Percentiles rank a stretch among this genome's conserved stretches.
Evolutionary conservation across 1,140 invertebrate genomes (phyloP).

Genomic region (Andrena cerasifolii): DNA sequence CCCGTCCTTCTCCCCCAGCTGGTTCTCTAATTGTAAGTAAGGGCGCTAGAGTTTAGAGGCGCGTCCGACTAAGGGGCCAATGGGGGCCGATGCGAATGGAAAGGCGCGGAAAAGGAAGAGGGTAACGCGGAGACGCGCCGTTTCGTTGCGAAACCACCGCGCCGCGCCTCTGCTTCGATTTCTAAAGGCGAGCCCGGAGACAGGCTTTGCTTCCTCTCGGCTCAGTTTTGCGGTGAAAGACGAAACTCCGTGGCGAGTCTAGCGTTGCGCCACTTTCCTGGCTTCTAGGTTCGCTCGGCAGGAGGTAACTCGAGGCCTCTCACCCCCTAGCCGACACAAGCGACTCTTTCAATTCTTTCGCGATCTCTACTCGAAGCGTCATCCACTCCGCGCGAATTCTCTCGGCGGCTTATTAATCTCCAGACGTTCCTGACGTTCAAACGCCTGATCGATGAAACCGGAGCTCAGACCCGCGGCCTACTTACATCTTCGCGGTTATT

Average conservation of each 20-base stretch:
- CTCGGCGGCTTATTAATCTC: neutral
- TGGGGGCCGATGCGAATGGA: no score
- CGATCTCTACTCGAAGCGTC: neutral
- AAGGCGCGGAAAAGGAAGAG: neutral
- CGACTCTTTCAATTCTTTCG: slow-evolving; percentile 10
- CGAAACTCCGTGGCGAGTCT: slow-evolving; percentile 58
- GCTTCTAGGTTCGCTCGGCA: slow-evolving; percentile 56
- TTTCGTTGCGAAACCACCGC: slow-evolving; percentile 41
- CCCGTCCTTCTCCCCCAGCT: no score
- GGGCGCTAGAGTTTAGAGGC: no score
- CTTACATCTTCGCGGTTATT: neutral
- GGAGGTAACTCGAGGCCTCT: slow-evolving; percentile 60
- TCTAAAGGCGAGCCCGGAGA: slow-evolving; percentile 47
- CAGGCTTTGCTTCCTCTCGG: slow-evolving; percentile 59
- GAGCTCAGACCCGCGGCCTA: neutral
- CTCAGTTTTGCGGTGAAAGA: slow-evolving; percentile 68
- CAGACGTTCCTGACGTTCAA: no score
- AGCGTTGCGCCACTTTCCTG: slow-evolving; percentile 64
- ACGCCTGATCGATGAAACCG: neutral
- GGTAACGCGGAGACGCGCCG: neutral
- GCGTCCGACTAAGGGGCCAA: no score
- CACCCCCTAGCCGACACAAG: neutral
- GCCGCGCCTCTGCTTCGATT: slow-evolving; percentile 34
- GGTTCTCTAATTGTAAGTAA: no score
- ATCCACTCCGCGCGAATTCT: no score